These are phyloP conservation scores for Dascillus cervinus DNA, from an alignment of 2,888 invertebrate species.

Conservation along the genomic window DNA sequence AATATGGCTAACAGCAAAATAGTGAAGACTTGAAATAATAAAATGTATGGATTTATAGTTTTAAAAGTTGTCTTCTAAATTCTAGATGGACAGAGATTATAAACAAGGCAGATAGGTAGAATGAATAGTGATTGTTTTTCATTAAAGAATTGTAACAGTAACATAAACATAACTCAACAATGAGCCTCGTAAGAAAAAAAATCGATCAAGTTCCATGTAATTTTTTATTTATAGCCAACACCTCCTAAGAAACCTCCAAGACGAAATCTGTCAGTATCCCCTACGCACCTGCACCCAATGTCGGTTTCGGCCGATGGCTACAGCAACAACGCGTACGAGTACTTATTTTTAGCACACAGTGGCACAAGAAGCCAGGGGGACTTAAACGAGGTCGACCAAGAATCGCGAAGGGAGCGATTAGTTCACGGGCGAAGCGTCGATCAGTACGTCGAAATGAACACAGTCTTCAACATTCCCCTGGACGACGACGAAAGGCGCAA, in stretches of 20 bases:
- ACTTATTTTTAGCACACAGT: constrained; percentile 55
- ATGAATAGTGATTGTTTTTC: no score
- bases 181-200: no score
- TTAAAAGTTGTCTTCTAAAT: no score
- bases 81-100: no score
- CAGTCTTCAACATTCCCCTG: constrained; percentile 44
- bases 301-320: constrained; percentile 49
- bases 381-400: constrained; percentile 56
- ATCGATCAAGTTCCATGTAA: no score
- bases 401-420: constrained; percentile 45
- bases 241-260: constrained; percentile 87
- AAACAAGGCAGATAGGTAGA: no score
- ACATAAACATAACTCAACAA: no score
- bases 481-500: constrained; percentile 37
- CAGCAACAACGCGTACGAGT: constrained; percentile 57
- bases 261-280: constrained; percentile 77
- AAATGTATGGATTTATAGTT: no score
- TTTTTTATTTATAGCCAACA: constrained; percentile 53
- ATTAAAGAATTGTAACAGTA: no score
- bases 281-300: constrained; percentile 63
- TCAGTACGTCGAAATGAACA: constrained; percentile 70
- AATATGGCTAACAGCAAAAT: no score
- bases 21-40: no score
- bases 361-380: constrained; percentile 65
- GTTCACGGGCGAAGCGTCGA: constrained; percentile 68